Conservation (phyloP, 2,888 invertebrate species). For the Zaprionus obscuricornis region DNA sequence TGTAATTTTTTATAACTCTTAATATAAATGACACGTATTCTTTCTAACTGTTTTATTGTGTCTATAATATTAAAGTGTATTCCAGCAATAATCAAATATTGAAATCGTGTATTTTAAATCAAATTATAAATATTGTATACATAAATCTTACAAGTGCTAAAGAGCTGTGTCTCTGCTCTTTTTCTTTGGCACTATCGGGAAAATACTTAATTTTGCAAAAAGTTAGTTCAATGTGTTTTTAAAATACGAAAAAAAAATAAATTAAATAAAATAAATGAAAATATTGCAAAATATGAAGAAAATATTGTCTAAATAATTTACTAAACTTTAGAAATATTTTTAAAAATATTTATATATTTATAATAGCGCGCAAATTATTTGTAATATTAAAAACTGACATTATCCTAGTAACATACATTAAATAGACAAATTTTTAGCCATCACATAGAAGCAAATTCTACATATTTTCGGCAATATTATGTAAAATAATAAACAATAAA, state of each 20-base stretch:
- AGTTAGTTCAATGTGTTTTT: slow-evolving; percentile 45
- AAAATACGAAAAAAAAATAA: too few relatives aligned
- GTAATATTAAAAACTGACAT: too few relatives aligned
- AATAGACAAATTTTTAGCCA: not conserved
- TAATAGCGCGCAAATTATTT: too few relatives aligned
- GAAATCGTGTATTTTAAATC: slow-evolving; percentile 22
- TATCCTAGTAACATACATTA: too few relatives aligned
- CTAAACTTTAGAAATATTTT: not conserved
- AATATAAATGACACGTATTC: slow-evolving; percentile 7
- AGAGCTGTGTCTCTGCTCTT: slow-evolving; percentile 6
- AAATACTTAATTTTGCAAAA: slow-evolving; percentile 32
- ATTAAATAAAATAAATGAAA: not conserved
- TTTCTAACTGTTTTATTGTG: not conserved
- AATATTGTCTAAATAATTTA: slow-evolving; percentile 5
- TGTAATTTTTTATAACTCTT: slow-evolving; percentile 29
- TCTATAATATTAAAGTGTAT: slow-evolving; percentile 26
- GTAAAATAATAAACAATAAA: too few relatives aligned
- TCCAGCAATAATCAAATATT: slow-evolving; percentile 4
- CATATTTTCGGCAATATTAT: slow-evolving; percentile 7
- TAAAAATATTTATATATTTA: too few relatives aligned
- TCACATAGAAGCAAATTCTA: too few relatives aligned
- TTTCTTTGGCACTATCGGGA: slow-evolving; percentile 11
- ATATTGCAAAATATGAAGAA: not conserved
- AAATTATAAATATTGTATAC: not conserved
- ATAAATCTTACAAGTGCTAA: slow-evolving; percentile 3